Evolutionary conservation across 2,888 invertebrate species (phyloP).

Genomic region (Ecdyonurus torrentis): DNA sequence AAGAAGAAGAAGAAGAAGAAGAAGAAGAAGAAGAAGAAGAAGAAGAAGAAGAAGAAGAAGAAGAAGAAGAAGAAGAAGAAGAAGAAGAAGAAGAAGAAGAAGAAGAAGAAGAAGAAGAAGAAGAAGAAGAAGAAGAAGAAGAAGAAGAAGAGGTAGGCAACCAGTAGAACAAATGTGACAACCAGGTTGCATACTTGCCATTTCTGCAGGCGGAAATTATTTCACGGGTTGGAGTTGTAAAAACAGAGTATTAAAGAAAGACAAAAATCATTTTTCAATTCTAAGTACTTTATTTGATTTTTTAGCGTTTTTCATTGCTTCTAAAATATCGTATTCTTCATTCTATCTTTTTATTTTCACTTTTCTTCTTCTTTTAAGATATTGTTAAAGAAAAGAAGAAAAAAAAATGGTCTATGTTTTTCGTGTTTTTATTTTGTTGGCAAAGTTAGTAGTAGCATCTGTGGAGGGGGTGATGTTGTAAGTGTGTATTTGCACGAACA

Average conservation of each 20-base stretch:
- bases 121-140: not conserved
- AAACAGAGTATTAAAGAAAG: no score
- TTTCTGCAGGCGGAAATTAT: no score
- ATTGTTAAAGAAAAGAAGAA: no score
- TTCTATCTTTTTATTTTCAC: not conserved
- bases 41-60: not conserved
- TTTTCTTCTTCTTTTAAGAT: not conserved
- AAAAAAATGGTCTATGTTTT: not conserved
- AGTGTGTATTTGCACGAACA: conserved; percentile 1
- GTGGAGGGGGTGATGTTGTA: not conserved
- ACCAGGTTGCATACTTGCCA: not conserved
- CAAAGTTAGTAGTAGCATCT: not conserved
- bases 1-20: conserved; percentile 7
- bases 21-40: conserved; percentile 7
- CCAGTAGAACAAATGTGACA: not conserved
- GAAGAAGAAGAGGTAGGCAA: not conserved
- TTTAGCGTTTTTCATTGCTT: no score
- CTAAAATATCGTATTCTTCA: no score
- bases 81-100: not conserved
- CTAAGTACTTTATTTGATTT: no score
- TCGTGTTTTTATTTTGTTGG: not conserved
- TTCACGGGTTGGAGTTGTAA: no score
- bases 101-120: not conserved
- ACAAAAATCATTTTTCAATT: no score
- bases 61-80: no score